Evolutionary conservation across 2,797 vertebrate genomes (phyloP), one percentile per base, ranked within the genome.

Genomic region (Carcharodon carcharias): DNA sequence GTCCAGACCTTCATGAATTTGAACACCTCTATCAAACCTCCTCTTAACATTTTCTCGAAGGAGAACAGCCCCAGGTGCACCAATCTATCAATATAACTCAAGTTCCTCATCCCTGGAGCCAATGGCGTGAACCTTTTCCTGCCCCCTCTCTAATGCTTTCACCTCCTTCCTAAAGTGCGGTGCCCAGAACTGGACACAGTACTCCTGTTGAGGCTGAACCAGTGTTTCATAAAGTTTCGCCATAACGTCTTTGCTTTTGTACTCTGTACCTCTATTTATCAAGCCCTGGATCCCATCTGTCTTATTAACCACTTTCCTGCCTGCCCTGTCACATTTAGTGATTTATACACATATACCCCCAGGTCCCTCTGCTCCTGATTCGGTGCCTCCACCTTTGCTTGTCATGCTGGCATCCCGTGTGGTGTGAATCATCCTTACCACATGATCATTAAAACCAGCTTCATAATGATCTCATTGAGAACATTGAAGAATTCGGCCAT

Each of bases 391-490:
- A 23, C 54, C 35, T 21, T 6, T 16, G 26, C 54, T 54, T 35
- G 45, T 61, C 18, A 8, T 4, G 1, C 4, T 5, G n/a, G 23
- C 4, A 1, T 26, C 26, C 14, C 16, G 23, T 0, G 40, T 85
- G 40, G 31, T 40, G 40, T 8, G 50, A 69, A 95, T 1, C 7
- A 35, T 95, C 98, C 98, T 98, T 96, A 98, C 98, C 98, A 98
- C 98, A 98, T 99, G 97, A 99, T 98, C 97, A 98, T 97, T 96
- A 97, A 98, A 56, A 99, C 98, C 97, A 99, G 98, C 96, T 97
- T 98, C 98, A 99, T 99, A 97, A 99, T 98, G 95, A 99, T 98
- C 97, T 99, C 98, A 82, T 99, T 99, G 88, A 99, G 98, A 97
- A 98, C 97, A 97, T 98, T 98, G 97, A 98, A 99, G 98, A 99